Base-by-base conservation (phyloP, 2,888 invertebrate genomes). In the Conistra vaccinii region DNA sequence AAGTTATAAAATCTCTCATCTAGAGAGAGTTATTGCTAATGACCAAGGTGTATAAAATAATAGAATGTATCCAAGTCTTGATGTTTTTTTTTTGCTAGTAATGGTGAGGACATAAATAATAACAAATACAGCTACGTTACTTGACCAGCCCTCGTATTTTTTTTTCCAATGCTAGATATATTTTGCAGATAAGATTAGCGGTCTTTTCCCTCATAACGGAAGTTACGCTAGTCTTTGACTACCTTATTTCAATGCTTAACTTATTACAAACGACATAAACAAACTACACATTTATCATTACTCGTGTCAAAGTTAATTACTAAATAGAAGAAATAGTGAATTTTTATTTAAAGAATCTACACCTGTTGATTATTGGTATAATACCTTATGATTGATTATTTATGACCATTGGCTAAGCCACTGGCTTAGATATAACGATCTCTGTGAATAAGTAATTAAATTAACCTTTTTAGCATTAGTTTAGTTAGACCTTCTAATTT, bases 361-460 rank as follows among this genome's bases (percentile, higher is more conserved):
- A 80, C 61, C 79, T 83, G 61, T 69, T 51, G n/a, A 32, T 39
- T 61, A 39, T 39, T 29, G 14, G 20, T 42, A 32, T 39, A 61
- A 42, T 55, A 58, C 1, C 3, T 63, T 82, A n/a, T n/a, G n/a
- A n/a, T n/a, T n/a, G n/a, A n/a, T n/a, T n/a, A n/a, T 68, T 78
- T 35, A n/a, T 55, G 12, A 20, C 32, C 26, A 58, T 60, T 58
- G 26, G n/a, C 45, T 32, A 26, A 63, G 17, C 14, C 23, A 58
- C 55, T 67, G 45, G 20, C 53, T 48, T 32, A 63, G 14, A 39
- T 67, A 48, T 29, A 80, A 51, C 20, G 39, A 53, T 68, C n/a
- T 26, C n/a, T 71, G 60, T 69, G 72, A 84, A 80, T 80, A 84
- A 26, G 14, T 72, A 80, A 80, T 72, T 84, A 35, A 69, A 83